phyloP scores from a whole-genome alignment of 2,888 invertebrate species.

The Exephanes ischioxanthus region DNA sequence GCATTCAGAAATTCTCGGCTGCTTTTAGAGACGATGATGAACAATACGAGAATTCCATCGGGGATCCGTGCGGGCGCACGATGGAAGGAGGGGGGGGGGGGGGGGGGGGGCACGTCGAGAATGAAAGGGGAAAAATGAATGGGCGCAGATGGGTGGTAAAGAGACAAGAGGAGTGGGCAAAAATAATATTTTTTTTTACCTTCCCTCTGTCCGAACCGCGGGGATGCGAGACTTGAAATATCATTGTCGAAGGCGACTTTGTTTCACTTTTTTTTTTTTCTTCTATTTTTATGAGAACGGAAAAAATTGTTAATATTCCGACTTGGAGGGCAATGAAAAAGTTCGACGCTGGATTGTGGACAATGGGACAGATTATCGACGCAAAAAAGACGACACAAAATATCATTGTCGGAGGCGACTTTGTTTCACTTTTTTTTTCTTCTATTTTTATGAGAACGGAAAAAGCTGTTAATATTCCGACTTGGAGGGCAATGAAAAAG shows the following conservation, averaged over 20 bases:
- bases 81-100: slow-evolving; percentile 8
- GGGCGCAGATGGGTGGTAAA: neutral
- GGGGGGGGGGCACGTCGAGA: neutral
- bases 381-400: too few species aligned
- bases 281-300: neutral
- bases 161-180: neutral
- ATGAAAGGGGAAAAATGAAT: neutral
- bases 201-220: neutral
- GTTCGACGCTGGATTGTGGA: too few species aligned
- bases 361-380: too few species aligned
- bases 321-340: neutral
- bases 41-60: slow-evolving; percentile 26
- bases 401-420: too few species aligned
- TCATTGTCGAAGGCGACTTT: neutral
- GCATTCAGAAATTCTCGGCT: slow-evolving; percentile 13
- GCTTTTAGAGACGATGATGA: slow-evolving; percentile 24
- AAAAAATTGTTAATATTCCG: neutral
- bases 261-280: neutral
- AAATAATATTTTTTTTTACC: neutral
- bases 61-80: neutral
- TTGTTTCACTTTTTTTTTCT: too few species aligned
- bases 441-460: too few species aligned
- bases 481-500: too few species aligned
- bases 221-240: neutral
- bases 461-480: too few species aligned